Conservation (phyloP, 2,113 vertebrate species). For the Engraulis encrasicolus region DNA sequence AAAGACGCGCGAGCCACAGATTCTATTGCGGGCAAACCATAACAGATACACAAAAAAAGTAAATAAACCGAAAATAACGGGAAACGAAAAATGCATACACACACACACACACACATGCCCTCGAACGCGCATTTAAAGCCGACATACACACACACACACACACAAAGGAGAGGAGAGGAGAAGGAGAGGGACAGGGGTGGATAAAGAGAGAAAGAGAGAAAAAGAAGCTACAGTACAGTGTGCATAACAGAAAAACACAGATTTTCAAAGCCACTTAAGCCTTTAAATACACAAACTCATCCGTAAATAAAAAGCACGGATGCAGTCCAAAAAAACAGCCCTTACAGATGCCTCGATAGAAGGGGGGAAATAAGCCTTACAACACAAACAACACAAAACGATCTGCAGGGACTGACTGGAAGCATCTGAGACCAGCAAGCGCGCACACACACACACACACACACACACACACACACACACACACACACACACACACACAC, state of each 20-base stretch:
- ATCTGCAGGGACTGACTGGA: neutral
- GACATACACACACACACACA: neutral
- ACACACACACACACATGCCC: neutral
- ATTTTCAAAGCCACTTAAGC: neutral
- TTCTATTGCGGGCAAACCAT: neutral
- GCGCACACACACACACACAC: slow-evolving; percentile 1
- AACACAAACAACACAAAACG: neutral
- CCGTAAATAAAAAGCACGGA: neutral
- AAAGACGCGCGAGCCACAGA: neutral
- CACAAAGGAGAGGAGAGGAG: no score
- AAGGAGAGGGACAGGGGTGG: no score
- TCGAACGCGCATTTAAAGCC: neutral
- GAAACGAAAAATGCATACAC: neutral
- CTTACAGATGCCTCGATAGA: neutral
- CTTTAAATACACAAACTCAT: neutral
- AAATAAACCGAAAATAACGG: neutral
- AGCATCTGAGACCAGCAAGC: neutral
- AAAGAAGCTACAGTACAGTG: neutral
- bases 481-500: slow-evolving; percentile 26
- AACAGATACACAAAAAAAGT: neutral
- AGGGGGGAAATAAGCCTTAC: slow-evolving; percentile 2
- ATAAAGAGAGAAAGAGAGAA: no score
- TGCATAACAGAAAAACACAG: neutral
- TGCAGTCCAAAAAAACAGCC: neutral
- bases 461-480: slow-evolving; percentile 43